Base-by-base conservation (phyloP, 2,113 vertebrate species). In the Pleuronectes platessa region DNA sequence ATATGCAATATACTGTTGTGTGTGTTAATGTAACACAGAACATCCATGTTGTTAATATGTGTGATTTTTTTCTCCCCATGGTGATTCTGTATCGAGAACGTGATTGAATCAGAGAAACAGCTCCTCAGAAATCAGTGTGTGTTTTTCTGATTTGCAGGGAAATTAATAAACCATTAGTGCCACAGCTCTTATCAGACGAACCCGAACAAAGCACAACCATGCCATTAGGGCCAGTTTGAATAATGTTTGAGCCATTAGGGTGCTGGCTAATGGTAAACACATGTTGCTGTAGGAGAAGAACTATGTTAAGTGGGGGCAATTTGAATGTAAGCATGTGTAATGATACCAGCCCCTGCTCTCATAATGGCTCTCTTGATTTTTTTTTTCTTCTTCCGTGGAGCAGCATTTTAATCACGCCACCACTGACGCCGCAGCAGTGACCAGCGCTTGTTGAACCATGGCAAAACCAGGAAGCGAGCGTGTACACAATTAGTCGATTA, bases 201-300 rank as follows among this genome's bases (percentile, higher is more conserved):
- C 74, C 77, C 15, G 74, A 89, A 92, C 90, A 92, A 92, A 93
- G 91, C 84, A 84, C 84, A 87, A 74, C 91, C 55, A 61, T 71
- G 80, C 91, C 90, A 93, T 94, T 94, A 93, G 89, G 89, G 90
- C 40, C 68, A 74, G 88, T 88, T 86, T 70, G 75, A 94, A 92
- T 94, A 94, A 95, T 94, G 92, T 94, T 94, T 86, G 90, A 92
- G 84, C 90, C 89, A 94, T 95, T 94, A 94, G 89, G 64, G 78
- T 60, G 69, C 89, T 73, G n/a, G 88, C 90, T 95, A 95, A 95
- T 93, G 92, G 90, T 92, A 90, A 93, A 93, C 94, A 95, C 92
- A 94, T 95, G 94, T 92, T 92, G 84, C 90, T 84, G 84, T 78
- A 86, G 87, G 74, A 91, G 88, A 93, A 91, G 90, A 93, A 92